Base-by-base conservation (phyloP, 2,797 vertebrate genomes). In the Sus cebifrons region DNA sequence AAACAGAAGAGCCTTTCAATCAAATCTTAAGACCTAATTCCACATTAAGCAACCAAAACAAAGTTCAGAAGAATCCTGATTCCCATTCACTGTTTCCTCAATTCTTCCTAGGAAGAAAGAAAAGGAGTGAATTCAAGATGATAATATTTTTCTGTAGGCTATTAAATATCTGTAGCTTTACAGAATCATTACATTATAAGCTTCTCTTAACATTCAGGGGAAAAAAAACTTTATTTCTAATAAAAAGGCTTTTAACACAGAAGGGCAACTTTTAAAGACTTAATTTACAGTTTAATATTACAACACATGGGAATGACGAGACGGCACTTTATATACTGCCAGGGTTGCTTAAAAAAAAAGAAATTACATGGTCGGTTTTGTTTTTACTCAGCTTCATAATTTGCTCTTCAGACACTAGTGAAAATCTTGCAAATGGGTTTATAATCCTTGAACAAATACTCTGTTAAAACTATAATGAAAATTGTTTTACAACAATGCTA, bases 301-400 rank as follows among this genome's bases (percentile, higher is more conserved):
- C n/a, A 14, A 23, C n/a, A 49, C 75, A 23, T 10, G 11, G 54
- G 20, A 60, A 78, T 0, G 1, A 65, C 14, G 23, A 91, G 64
- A 44, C 70, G 0, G 18, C 17, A 71, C 23, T 36, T 89, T n/a
- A 78, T 3, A 77, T 17, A 49, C 3, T 21, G 11, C 68, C 13
- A 36, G 75, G n/a, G 54, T 12, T 58, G 40, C 85, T 91, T 94
- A 73, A 40, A 40, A 84, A 62, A 58, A 85, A 77, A 78, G 6
- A 40, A 89, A 93, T 73, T 64, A 32, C 18, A 17, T 23, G 6
- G n/a, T 78, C 81, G 32, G 29, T 68, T 92, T 67, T 74, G 15
- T 52, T 97, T 94, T 73, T 56, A 86, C n/a, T 75, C 70, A 79
- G 21, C 44, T 95, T 85, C 68, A 71, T 78, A 91, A 83, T 68